Evolutionary conservation across 2,113 vertebrate species (phyloP).

Genomic region (Plotosus lineatus): DNA sequence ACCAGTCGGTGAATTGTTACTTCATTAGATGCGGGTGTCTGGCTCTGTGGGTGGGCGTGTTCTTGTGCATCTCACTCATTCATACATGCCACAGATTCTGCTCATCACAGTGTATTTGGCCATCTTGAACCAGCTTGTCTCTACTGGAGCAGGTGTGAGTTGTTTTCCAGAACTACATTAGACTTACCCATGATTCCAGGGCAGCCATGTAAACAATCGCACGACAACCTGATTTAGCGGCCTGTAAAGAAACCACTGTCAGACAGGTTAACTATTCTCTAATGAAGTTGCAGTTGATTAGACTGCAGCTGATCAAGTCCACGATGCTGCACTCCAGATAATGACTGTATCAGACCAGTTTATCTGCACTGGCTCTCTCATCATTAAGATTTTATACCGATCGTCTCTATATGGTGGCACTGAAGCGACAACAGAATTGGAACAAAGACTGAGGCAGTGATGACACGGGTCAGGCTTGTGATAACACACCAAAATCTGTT

Average conservation of each 20-base stretch:
- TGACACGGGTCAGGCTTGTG: constrained; percentile 34
- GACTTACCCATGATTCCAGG: constrained; percentile 41
- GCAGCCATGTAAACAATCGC: constrained; percentile 6
- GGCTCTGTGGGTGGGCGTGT: background rate
- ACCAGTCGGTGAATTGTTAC: background rate
- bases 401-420: constrained; percentile 32
- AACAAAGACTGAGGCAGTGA: background rate
- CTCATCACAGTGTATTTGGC: constrained; percentile 19
- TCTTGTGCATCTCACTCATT: background rate
- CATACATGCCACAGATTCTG: constrained; percentile 2
- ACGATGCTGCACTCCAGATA: constrained; percentile 20
- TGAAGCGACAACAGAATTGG: background rate
- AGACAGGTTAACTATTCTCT: constrained; percentile 37
- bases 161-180: constrained; percentile 37
- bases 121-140: constrained; percentile 6
- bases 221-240: constrained; percentile 37
- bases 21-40: constrained; percentile 10
- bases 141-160: constrained; percentile 23
- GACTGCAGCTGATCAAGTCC: constrained; percentile 42
- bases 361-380: constrained; percentile 36
- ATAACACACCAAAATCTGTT: constrained; percentile 40
- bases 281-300: constrained; percentile 52
- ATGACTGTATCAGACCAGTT: constrained; percentile 54
- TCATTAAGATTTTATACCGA: constrained; percentile 47
- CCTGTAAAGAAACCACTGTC: constrained; percentile 36